A percentile compares a stretch with the other conserved stretches of the same genome.
Conservation (phyloP, 2,113 vertebrate genomes). For the Austrofundulus limnaeus region DNA sequence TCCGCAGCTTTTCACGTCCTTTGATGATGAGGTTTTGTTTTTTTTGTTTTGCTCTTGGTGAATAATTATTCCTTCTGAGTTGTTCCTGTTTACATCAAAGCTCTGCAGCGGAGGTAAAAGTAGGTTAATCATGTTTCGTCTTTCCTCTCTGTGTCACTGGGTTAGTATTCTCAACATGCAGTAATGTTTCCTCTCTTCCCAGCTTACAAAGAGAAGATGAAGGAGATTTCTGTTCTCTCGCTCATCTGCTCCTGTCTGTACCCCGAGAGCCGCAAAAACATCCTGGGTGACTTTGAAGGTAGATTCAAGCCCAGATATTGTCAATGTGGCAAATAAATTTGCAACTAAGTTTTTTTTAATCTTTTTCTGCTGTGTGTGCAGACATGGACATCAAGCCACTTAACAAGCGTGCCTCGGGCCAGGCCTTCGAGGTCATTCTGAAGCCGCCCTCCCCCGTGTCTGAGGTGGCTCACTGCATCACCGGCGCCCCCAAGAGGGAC, state of each 20-base stretch:
- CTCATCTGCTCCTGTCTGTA: constrained; percentile 98
- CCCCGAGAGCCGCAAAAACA: constrained; percentile 89
- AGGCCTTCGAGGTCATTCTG: constrained; percentile 97
- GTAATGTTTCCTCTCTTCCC: constrained; percentile 41
- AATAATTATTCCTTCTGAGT: constrained; percentile 57
- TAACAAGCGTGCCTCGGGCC: constrained; percentile 95
- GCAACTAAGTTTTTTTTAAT: neutral
- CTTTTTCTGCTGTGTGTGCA: constrained; percentile 46
- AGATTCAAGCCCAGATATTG: constrained; percentile 26
- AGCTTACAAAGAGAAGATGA: constrained; percentile 99
- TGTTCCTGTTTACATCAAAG: constrained; percentile 50
- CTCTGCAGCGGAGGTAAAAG: constrained; percentile 44
- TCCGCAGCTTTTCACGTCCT: constrained; percentile 41
- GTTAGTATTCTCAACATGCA: constrained; percentile 35
- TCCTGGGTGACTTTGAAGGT: constrained; percentile 94
- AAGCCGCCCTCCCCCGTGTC: constrained; percentile 94
- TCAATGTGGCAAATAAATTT: constrained; percentile 1
- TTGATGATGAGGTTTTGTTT: constrained; percentile 58
- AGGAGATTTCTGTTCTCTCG: constrained; percentile 95
- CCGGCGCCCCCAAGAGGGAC: constrained; percentile 91
- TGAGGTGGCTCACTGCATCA: constrained; percentile 85
- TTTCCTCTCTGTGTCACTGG: constrained; percentile 52
- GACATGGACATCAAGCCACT: constrained; percentile 98
- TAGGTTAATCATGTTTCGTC: constrained; percentile 60
- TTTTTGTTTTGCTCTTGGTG: constrained; percentile 32